Percentiles rank a stretch among this genome's conserved stretches.
phyloP scores from a whole-genome alignment of 2,888 invertebrate genomes.

The Zelleria hepariella region DNA sequence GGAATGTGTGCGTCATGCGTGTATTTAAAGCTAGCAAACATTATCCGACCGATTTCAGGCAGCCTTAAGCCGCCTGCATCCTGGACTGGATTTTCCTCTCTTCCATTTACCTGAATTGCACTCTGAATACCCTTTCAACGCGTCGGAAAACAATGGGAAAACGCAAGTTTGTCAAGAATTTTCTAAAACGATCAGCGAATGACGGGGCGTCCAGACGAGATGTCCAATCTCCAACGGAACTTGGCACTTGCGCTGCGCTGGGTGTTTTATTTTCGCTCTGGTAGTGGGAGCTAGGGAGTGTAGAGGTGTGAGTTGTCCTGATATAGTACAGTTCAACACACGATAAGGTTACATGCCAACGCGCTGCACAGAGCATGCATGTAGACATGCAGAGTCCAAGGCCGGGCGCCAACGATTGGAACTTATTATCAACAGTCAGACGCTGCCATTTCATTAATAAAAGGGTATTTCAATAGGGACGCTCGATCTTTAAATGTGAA shows the following conservation, averaged over 20 bases:
- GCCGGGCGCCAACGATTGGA: conserved; percentile 25
- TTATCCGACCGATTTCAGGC: conserved; percentile 30
- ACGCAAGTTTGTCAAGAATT: background rate
- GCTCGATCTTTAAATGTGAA: too few relatives aligned
- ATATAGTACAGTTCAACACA: conserved; percentile 58
- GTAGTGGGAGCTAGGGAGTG: background rate
- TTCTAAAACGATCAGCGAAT: background rate
- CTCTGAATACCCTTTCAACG: background rate
- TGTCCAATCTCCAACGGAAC: background rate
- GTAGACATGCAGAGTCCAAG: conserved; percentile 47
- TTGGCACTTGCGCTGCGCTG: background rate
- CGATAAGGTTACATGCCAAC: conserved; percentile 61
- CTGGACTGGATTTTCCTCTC: background rate
- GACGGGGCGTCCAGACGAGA: background rate
- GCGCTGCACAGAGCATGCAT: conserved; percentile 28
- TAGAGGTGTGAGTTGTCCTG: conserved; percentile 2
- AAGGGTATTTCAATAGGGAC: too few relatives aligned
- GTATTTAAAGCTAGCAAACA: conserved; percentile 43
- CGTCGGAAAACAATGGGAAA: background rate
- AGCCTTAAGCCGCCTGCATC: conserved; percentile 2
- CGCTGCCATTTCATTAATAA: background rate
- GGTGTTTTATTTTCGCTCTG: conserved; percentile 1
- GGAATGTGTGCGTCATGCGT: conserved; percentile 50
- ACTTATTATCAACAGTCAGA: background rate
- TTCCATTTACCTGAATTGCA: background rate